Evolutionary conservation across 1,140 invertebrate species (phyloP).

Genomic region (Odontomachus brunneus): DNA sequence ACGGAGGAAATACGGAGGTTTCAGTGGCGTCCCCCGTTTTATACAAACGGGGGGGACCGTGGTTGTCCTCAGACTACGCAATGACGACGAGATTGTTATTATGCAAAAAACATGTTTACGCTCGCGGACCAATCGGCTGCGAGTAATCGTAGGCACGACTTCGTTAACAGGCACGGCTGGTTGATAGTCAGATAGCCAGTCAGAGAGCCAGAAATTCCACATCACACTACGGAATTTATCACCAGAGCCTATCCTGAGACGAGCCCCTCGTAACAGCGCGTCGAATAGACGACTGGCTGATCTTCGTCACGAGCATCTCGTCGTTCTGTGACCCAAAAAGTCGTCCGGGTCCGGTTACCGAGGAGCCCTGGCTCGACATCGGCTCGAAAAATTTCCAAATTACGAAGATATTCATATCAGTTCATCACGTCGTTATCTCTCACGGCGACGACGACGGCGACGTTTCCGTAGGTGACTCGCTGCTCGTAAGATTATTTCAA

Average conservation of each 20-base stretch:
- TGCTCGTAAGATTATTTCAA: no score
- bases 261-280: conserved; percentile 37
- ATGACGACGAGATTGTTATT: conserved; percentile 56
- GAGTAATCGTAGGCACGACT: conserved; percentile 69
- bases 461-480: no score
- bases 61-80: conserved; percentile 49
- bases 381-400: no score
- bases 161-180: conserved; percentile 12
- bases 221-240: conserved; percentile 45
- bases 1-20: conserved; percentile 53
- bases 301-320: background rate
- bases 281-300: background rate
- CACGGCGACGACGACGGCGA: no score
- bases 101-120: conserved; percentile 79
- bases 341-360: no score
- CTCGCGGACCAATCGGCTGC: conserved; percentile 62
- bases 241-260: background rate
- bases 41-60: conserved; percentile 68
- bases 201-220: conserved; percentile 33
- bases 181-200: conserved; percentile 15
- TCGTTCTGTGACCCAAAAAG: no score
- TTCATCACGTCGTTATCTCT: no score
- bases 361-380: no score
- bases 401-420: no score
- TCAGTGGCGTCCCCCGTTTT: conserved; percentile 66